A percentile compares a stretch with the other conserved stretches of the same genome.
Evolutionary conservation across 2,888 invertebrate genomes (phyloP).

Genomic region (Drosophila pegasa): DNA sequence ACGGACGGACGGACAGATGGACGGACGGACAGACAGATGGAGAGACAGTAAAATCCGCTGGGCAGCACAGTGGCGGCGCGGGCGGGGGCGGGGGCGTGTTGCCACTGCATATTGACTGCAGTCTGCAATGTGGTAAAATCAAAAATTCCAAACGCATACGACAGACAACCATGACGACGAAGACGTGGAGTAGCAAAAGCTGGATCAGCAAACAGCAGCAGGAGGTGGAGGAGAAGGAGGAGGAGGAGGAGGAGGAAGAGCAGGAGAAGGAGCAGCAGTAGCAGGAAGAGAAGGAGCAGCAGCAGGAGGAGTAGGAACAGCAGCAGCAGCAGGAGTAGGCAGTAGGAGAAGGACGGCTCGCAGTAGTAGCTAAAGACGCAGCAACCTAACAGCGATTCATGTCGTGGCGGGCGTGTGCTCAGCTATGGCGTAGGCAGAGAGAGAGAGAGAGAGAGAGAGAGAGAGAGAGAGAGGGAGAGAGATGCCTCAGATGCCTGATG

Average conservation of each 20-base stretch:
- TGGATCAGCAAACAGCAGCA: slow-evolving; percentile 20
- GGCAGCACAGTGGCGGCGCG: slow-evolving; percentile 47
- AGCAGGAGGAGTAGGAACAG: slow-evolving; percentile 12
- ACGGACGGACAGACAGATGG: slow-evolving; percentile 32
- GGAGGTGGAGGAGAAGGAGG: slow-evolving; percentile 4
- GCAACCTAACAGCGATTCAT: slow-evolving; percentile 55
- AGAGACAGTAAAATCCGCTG: slow-evolving; percentile 29
- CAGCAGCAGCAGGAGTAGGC: slow-evolving; percentile 3
- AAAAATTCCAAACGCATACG: slow-evolving; percentile 82
- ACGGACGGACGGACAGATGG: slow-evolving; percentile 50
- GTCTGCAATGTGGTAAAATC: slow-evolving; percentile 79
- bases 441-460: too few species aligned
- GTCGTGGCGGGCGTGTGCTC: slow-evolving; percentile 58
- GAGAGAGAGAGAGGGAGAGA: too few species aligned
- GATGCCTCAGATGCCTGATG: not conserved
- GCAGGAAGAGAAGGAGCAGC: not conserved
- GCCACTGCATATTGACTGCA: slow-evolving; percentile 68
- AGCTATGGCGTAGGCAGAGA: slow-evolving; percentile 6
- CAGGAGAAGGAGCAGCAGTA: slow-evolving; percentile 11
- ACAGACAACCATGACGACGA: slow-evolving; percentile 71
- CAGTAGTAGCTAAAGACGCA: slow-evolving; percentile 6
- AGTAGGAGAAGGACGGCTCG: slow-evolving; percentile 12
- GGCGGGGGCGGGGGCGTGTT: slow-evolving; percentile 2
- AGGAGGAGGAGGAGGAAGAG: slow-evolving; percentile 9
- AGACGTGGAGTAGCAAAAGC: slow-evolving; percentile 21